phyloP scores from a whole-genome alignment of 2,113 vertebrate genomes.

The Phrynosoma blainvillii region DNA sequence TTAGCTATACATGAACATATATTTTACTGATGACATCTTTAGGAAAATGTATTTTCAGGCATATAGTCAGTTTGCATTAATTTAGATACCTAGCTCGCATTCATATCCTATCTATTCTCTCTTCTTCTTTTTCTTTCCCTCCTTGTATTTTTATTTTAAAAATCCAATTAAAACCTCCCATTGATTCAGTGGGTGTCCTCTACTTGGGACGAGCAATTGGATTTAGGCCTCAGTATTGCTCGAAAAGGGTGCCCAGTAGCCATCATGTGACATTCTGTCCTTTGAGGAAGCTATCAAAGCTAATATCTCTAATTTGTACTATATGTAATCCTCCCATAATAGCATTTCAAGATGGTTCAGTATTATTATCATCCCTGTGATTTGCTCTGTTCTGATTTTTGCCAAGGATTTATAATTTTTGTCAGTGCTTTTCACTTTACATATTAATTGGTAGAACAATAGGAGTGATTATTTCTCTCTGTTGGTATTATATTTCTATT shows the following conservation, averaged over 20 bases:
- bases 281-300: constrained; percentile 65
- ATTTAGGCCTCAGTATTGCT: neutral
- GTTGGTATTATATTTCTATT: constrained; percentile 42
- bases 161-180: no score
- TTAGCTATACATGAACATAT: no score
- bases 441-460: constrained; percentile 58
- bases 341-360: constrained; percentile 60
- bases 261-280: constrained; percentile 59
- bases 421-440: constrained; percentile 50
- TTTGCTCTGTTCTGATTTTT: constrained; percentile 48
- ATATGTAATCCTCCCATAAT: constrained; percentile 61
- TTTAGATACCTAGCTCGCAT: no score
- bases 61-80: no score
- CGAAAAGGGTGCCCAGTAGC: constrained; percentile 24
- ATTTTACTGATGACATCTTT: no score
- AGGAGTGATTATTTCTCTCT: constrained; percentile 56
- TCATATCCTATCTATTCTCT: no score
- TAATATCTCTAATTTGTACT: constrained; percentile 58
- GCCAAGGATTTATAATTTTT: constrained; percentile 56
- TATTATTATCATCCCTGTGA: constrained; percentile 34
- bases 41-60: no score
- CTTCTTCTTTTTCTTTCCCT: no score
- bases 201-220: no score
- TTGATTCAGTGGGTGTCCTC: no score
- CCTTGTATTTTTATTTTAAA: no score